Percentiles rank a stretch among this genome's conserved stretches.
These are phyloP conservation scores for Glomeris maerens DNA, from an alignment of 1,140 invertebrate species.

Conservation along the genomic window DNA sequence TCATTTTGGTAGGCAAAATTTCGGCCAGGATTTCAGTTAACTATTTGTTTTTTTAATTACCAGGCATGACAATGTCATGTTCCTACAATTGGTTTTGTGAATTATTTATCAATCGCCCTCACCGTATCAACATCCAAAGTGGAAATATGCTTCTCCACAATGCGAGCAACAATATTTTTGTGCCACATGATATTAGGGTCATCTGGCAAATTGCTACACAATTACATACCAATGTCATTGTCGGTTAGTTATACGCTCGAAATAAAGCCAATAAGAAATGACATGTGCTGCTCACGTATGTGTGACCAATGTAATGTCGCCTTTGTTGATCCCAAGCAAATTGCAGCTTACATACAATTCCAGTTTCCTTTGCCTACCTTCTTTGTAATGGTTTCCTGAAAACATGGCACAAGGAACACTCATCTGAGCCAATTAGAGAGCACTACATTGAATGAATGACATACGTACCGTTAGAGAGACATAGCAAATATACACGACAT, in stretches of 20 bases:
- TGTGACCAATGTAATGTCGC: constrained; percentile 29
- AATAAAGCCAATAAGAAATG: not conserved
- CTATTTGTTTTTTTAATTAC: too few species aligned
- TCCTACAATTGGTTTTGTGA: too few species aligned
- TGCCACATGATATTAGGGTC: constrained; percentile 28
- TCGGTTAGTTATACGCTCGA: not conserved
- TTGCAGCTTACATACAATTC: constrained; percentile 57
- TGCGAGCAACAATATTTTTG: constrained; percentile 48
- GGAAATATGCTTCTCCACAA: constrained; percentile 55
- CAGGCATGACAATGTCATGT: too few species aligned
- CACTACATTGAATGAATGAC: not conserved
- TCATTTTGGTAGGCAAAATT: too few species aligned
- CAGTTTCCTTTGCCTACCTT: constrained; percentile 47
- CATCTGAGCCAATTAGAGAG: constrained; percentile 7
- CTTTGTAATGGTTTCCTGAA: constrained; percentile 55
- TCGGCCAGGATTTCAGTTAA: not conserved
- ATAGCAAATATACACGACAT: constrained; percentile 61
- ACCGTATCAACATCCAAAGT: constrained; percentile 57
- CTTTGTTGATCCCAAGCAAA: constrained; percentile 26
- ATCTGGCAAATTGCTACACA: constrained; percentile 17
- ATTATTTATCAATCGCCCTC: too few species aligned
- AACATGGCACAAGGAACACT: constrained; percentile 12
- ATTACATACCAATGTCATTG: not conserved
- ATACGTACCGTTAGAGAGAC: constrained; percentile 61
- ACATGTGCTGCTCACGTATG: constrained; percentile 14